phyloP scores from a whole-genome alignment of 2,888 invertebrate genomes.

The Bhutanitis thaidina region DNA sequence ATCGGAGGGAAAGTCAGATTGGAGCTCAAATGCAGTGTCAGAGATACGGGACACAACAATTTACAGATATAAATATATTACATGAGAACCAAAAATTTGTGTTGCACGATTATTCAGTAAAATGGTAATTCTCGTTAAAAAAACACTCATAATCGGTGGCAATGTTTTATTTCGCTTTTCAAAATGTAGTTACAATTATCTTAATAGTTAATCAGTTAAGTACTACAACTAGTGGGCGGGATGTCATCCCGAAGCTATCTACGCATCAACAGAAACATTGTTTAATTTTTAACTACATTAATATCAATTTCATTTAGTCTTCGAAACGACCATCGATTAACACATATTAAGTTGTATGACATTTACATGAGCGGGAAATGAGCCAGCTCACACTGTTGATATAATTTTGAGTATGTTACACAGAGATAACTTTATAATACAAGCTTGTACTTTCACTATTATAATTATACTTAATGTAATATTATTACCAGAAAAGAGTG shows the following conservation, averaged over 20 bases:
- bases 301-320: constrained; percentile 1
- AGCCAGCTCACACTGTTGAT: not conserved
- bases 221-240: constrained; percentile 49
- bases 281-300: constrained; percentile 21
- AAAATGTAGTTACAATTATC: constrained; percentile 54
- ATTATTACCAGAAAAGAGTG: too few species aligned
- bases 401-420: not conserved
- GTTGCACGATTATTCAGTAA: too few species aligned
- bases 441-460: too few species aligned
- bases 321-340: not conserved
- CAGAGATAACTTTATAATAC: not conserved
- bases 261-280: constrained; percentile 41
- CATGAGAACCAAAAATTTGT: too few species aligned
- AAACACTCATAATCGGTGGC: constrained; percentile 39
- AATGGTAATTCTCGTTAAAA: not conserved
- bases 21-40: too few species aligned
- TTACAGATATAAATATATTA: too few species aligned
- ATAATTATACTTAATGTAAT: too few species aligned
- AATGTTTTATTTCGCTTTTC: constrained; percentile 65
- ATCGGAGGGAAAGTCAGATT: too few species aligned
- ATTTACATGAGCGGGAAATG: not conserved
- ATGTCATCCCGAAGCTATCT: constrained; percentile 54
- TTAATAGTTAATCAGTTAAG: constrained; percentile 46
- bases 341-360: too few species aligned
- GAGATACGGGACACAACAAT: too few species aligned